A percentile compares a stretch with the other conserved stretches of the same genome.
Evolutionary conservation across 2,888 invertebrate species (phyloP).

Genomic region (Epiblema foenella): DNA sequence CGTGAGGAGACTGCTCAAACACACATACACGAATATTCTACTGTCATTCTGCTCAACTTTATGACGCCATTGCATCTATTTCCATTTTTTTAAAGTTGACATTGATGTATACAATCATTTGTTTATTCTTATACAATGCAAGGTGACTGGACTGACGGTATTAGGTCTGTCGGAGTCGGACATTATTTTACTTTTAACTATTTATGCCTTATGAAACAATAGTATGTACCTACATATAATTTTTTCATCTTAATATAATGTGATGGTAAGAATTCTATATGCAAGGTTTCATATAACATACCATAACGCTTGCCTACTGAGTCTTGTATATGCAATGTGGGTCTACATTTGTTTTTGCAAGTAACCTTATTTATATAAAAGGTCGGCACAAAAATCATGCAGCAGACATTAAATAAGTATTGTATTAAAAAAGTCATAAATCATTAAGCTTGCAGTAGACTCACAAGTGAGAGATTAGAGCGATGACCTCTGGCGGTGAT

Average conservation of each 20-base stretch:
- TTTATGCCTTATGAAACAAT: neutral
- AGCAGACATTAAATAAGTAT: neutral
- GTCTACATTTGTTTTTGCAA: neutral
- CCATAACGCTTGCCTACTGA: neutral
- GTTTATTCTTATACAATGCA: conserved; percentile 55
- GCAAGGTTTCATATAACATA: neutral
- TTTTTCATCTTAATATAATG: neutral
- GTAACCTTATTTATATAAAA: neutral
- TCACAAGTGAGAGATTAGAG: conserved; percentile 53
- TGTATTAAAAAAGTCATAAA: conserved; percentile 46
- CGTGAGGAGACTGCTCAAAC: conserved; percentile 65
- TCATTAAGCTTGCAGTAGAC: conserved; percentile 51
- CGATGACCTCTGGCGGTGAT: conserved; percentile 62
- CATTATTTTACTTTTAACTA: conserved; percentile 1
- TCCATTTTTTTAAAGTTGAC: conserved; percentile 65
- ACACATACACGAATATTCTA: conserved; percentile 48
- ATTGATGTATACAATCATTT: conserved; percentile 62
- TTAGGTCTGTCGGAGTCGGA: conserved; percentile 28
- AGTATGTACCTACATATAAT: no score
- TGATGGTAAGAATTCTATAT: neutral
- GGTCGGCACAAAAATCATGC: neutral
- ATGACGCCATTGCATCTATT: conserved; percentile 60
- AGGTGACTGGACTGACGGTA: conserved; percentile 36
- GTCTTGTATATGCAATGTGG: neutral
- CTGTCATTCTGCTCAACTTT: conserved; percentile 55